A percentile compares a stretch with the other conserved stretches of the same genome.
These are phyloP conservation scores for Eurytoma californica DNA, from an alignment of 2,888 invertebrate species.

Conservation along the genomic window DNA sequence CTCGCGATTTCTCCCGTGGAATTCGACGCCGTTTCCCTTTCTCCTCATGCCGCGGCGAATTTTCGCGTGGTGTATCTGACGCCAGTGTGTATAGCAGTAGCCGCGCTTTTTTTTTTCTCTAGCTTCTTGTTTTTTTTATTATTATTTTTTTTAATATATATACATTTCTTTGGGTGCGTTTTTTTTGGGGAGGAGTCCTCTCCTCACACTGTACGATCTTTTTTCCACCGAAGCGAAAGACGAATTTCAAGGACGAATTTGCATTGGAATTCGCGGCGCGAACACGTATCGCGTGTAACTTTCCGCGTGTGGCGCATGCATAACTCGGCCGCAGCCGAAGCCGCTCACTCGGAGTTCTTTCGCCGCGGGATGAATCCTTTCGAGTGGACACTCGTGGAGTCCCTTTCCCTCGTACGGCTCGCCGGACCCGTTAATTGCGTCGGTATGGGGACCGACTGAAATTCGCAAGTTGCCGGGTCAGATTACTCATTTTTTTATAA, in stretches of 20 bases:
- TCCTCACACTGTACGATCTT: constrained; percentile 27
- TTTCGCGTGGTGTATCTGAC: not conserved
- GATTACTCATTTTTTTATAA: too few relatives aligned
- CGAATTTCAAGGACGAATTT: constrained; percentile 51
- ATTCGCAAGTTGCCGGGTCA: too few relatives aligned
- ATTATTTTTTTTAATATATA: not conserved
- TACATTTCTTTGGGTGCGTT: too few relatives aligned
- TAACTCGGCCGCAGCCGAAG: not conserved
- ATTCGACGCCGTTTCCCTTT: constrained; percentile 45
- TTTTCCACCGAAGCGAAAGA: constrained; percentile 34
- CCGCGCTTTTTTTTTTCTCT: not conserved
- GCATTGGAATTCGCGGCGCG: constrained; percentile 47
- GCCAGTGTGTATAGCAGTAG: not conserved
- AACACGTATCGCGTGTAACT: constrained; percentile 26
- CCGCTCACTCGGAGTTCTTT: not conserved
- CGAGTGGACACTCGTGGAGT: too few relatives aligned
- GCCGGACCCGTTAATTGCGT: too few relatives aligned
- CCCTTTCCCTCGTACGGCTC: too few relatives aligned
- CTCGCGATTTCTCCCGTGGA: constrained; percentile 46
- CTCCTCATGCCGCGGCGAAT: not conserved
- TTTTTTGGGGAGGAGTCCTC: not conserved
- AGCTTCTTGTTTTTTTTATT: not conserved
- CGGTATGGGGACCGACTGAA: too few relatives aligned
- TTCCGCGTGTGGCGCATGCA: constrained; percentile 30
- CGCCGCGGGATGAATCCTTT: not conserved